Percentiles rank a stretch among this genome's conserved stretches.
phyloP scores from a whole-genome alignment of 2,888 invertebrate genomes.

The Ichneumon xanthorius region DNA sequence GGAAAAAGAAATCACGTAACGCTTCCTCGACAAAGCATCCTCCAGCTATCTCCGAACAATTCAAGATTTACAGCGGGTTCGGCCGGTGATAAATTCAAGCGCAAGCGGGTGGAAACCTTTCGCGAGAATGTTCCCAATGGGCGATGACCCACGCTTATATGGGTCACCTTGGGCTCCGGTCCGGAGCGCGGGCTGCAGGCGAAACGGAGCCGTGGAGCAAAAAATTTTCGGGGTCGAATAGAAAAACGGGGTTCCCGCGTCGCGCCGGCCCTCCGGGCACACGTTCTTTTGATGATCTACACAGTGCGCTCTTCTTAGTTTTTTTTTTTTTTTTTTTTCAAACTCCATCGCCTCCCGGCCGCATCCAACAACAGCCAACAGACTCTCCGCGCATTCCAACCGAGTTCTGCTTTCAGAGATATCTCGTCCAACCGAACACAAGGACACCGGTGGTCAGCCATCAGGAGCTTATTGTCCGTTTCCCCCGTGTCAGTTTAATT shows the following conservation, averaged over 20 bases:
- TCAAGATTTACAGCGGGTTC: slow-evolving; percentile 42
- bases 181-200: slow-evolving; percentile 52
- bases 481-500: slow-evolving; percentile 8
- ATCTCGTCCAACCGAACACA: slow-evolving; percentile 14
- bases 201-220: slow-evolving; percentile 45
- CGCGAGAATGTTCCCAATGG: slow-evolving; percentile 61
- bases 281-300: slow-evolving; percentile 58
- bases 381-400: slow-evolving; percentile 20
- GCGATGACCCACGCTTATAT: slow-evolving; percentile 61
- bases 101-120: slow-evolving; percentile 33
- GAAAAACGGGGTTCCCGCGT: slow-evolving; percentile 52
- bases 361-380: slow-evolving; percentile 2
- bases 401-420: slow-evolving; percentile 38
- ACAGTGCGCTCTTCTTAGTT: slow-evolving; percentile 26
- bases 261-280: slow-evolving; percentile 53
- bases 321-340: slow-evolving; percentile 29
- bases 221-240: slow-evolving; percentile 63
- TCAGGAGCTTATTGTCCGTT: slow-evolving; percentile 26
- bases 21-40: slow-evolving; percentile 34
- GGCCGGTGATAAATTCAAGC: slow-evolving; percentile 49
- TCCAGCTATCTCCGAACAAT: slow-evolving; percentile 27
- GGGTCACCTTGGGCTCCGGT: slow-evolving; percentile 68
- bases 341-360: slow-evolving; percentile 16
- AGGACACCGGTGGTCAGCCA: slow-evolving; percentile 22
- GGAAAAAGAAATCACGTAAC: slow-evolving; percentile 19